Conservation (phyloP, 1,140 invertebrate species). For the Drosophila tropicalis region DNA sequence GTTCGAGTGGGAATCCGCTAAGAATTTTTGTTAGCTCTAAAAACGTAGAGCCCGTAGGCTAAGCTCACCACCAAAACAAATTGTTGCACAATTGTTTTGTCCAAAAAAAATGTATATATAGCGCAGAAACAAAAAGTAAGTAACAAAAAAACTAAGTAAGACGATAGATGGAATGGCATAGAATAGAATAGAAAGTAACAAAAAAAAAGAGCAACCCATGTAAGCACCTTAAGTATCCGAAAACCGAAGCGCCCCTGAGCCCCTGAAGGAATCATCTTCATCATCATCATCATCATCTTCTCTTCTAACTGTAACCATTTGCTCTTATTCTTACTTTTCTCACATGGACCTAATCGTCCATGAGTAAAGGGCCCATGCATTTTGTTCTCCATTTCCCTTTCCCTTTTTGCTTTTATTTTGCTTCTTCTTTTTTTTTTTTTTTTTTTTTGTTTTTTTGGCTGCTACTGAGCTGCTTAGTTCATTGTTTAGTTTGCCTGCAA, state of each 20-base stretch:
- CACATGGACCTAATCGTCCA: slow-evolving; percentile 64
- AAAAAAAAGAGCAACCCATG: slow-evolving; percentile 70
- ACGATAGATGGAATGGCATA: background rate
- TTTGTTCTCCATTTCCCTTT: slow-evolving; percentile 23
- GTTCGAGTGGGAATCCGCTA: slow-evolving; percentile 57
- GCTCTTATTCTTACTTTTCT: slow-evolving; percentile 45
- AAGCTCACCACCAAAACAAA: slow-evolving; percentile 77
- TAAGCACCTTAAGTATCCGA: slow-evolving; percentile 76
- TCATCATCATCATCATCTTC: background rate
- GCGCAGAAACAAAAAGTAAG: slow-evolving; percentile 17
- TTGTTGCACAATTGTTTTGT: slow-evolving; percentile 66
- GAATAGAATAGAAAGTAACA: background rate
- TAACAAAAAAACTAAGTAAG: slow-evolving; percentile 17
- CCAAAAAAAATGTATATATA: too few species aligned
- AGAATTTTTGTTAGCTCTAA: slow-evolving; percentile 47
- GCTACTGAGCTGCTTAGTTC: slow-evolving; percentile 64
- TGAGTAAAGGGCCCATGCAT: slow-evolving; percentile 33
- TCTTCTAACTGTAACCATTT: slow-evolving; percentile 46
- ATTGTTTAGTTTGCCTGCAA: slow-evolving; percentile 63
- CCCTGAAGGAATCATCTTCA: background rate
- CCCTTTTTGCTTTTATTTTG: background rate
- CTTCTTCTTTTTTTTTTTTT: too few species aligned
- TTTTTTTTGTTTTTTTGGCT: background rate
- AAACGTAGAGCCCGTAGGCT: slow-evolving; percentile 40
- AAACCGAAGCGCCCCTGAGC: slow-evolving; percentile 45